Conservation (phyloP, 1,140 invertebrate species). For the Drosophila jambulina region DNA sequence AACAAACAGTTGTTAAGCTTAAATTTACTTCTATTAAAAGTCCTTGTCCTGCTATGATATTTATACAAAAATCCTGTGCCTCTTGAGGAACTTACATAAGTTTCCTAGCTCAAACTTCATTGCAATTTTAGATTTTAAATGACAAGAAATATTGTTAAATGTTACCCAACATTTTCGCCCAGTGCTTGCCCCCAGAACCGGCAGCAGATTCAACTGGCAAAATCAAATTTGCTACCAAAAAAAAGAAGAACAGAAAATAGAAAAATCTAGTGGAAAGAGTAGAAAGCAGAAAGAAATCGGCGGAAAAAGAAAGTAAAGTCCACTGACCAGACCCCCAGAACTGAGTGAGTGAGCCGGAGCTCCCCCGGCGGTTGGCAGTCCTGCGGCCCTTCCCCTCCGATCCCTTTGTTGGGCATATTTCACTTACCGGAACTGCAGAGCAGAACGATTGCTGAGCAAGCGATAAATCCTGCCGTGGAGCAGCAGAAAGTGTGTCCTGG, state of each 20-base stretch:
- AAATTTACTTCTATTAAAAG: neutral
- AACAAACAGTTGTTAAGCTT: neutral
- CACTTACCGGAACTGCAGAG: conserved; percentile 85
- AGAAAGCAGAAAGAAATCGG: conserved; percentile 11
- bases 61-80: neutral
- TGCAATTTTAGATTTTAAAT: neutral
- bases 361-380: neutral
- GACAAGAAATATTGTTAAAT: neutral
- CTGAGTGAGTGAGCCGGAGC: conserved; percentile 27
- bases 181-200: conserved; percentile 3
- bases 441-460: conserved; percentile 85
- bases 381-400: neutral
- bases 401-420: conserved; percentile 71
- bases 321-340: conserved; percentile 1
- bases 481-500: conserved; percentile 73
- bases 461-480: conserved; percentile 81
- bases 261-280: neutral
- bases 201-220: conserved; percentile 2
- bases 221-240: conserved; percentile 25
- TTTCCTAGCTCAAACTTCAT: neutral
- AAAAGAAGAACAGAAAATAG: conserved; percentile 11
- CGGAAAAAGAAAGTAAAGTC: conserved; percentile 13
- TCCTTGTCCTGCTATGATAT: neutral
- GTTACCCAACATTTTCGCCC: neutral
- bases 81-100: neutral